Evolutionary conservation across 2,797 vertebrate species (phyloP).

Genomic region (Malurus leucopterus): DNA sequence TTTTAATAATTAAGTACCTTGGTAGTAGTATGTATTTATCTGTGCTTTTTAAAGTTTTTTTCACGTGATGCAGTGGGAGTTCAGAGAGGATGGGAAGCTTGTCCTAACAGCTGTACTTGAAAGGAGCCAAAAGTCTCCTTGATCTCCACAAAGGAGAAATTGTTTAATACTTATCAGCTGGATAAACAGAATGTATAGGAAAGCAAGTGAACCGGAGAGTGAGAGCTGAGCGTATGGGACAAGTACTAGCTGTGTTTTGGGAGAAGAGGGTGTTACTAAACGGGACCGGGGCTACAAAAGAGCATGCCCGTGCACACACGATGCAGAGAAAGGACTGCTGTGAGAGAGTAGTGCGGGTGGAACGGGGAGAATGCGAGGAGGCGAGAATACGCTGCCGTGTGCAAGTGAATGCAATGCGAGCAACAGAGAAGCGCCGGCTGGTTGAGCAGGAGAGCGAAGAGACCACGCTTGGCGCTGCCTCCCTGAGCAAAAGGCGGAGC

Average conservation of each 20-base stretch:
- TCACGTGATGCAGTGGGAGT: neutral
- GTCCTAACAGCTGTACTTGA: no score
- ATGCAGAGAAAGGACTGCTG: neutral
- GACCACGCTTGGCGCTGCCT: no score
- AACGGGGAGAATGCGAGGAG: neutral
- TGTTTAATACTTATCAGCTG: neutral
- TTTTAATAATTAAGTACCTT: neutral
- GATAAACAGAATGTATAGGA: neutral
- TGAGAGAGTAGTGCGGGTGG: accelerated
- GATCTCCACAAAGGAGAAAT: neutral
- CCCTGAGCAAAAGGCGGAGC: accelerated
- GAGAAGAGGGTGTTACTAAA: neutral
- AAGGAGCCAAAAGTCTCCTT: no score
- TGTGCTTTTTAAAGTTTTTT: neutral
- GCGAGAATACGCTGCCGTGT: accelerated
- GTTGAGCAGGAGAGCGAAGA: no score
- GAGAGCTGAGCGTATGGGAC: neutral
- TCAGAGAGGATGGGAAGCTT: neutral
- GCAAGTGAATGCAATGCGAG: accelerated
- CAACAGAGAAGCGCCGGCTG: no score
- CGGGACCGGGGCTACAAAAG: neutral
- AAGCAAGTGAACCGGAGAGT: neutral
- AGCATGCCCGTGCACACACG: accelerated
- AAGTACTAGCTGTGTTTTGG: neutral
- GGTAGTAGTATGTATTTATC: neutral